Evolutionary conservation across 2,113 vertebrate species (phyloP).

Genomic region (Bufo gargarizans): DNA sequence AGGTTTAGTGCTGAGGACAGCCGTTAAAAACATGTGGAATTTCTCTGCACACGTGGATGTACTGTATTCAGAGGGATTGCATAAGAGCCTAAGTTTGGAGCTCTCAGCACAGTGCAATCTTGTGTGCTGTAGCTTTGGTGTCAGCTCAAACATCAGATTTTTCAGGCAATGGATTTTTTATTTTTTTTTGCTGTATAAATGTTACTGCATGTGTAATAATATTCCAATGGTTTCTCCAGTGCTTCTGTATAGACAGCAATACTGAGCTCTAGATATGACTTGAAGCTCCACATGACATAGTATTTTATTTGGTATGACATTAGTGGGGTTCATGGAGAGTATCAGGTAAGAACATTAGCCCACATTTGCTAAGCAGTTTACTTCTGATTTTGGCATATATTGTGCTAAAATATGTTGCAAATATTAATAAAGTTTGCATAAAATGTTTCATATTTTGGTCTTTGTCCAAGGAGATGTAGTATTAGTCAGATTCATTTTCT

Average conservation of each 20-base stretch:
- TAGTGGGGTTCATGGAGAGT: too few relatives aligned
- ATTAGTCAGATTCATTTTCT: too few relatives aligned
- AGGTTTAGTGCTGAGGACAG: not conserved
- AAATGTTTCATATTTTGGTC: too few relatives aligned
- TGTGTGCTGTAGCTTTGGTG: not conserved
- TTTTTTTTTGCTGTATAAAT: not conserved
- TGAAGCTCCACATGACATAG: too few relatives aligned
- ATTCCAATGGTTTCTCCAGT: not conserved
- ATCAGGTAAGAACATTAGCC: too few relatives aligned
- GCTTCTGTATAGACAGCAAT: not conserved
- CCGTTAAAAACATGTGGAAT: slow-evolving; percentile 15
- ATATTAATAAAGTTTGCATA: too few relatives aligned
- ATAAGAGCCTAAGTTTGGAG: not conserved
- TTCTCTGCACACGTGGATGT: not conserved
- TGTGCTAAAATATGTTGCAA: too few relatives aligned
- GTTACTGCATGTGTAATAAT: not conserved
- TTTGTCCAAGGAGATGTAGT: too few relatives aligned
- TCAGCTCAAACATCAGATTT: not conserved
- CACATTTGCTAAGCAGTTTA: too few relatives aligned
- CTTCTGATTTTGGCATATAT: too few relatives aligned
- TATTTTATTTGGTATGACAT: too few relatives aligned
- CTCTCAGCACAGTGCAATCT: not conserved
- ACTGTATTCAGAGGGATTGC: not conserved
- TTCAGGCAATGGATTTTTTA: not conserved
- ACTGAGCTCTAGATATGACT: too few relatives aligned